These are phyloP conservation scores for Myathropa florea DNA, from an alignment of 2,888 invertebrate species.

Conservation along the genomic window DNA sequence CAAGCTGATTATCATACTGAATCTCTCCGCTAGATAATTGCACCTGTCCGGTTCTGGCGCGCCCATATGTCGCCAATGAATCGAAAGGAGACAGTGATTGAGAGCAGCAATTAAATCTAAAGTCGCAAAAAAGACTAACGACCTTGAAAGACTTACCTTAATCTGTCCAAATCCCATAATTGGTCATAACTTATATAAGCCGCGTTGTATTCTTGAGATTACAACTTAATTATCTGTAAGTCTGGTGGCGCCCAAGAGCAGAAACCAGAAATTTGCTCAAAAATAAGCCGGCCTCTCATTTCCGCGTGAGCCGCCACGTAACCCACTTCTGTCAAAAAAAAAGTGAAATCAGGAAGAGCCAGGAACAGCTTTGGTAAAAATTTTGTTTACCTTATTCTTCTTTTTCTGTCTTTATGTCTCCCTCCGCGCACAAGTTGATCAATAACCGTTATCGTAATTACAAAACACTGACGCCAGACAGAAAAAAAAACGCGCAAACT, in stretches of 20 bases:
- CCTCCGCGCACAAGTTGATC: slow-evolving; percentile 23
- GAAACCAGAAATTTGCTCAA: slow-evolving; percentile 15
- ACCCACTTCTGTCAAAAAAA: slow-evolving; percentile 53
- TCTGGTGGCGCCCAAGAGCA: not conserved
- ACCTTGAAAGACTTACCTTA: not conserved
- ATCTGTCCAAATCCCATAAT: not conserved
- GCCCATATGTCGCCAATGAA: no score
- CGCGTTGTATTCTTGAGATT: not conserved
- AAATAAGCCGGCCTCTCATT: slow-evolving; percentile 3
- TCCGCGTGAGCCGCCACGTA: slow-evolving; percentile 45
- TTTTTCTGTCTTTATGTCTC: not conserved
- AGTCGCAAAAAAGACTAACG: not conserved
- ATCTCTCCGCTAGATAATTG: no score
- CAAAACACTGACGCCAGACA: slow-evolving; percentile 61
- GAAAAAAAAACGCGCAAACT: slow-evolving; percentile 7
- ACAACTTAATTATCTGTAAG: not conserved
- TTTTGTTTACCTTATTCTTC: slow-evolving; percentile 25
- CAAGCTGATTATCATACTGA: no score
- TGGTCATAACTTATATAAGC: not conserved
- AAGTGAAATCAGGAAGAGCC: slow-evolving; percentile 69
- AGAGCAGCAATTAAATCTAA: not conserved
- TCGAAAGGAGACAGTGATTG: not conserved
- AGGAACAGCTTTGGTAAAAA: slow-evolving; percentile 29
- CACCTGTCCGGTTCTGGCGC: no score
- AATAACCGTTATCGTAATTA: slow-evolving; percentile 58